These are phyloP conservation scores for Teleogryllus oceanicus DNA, from an alignment of 2,888 invertebrate species.

Conservation along the genomic window DNA sequence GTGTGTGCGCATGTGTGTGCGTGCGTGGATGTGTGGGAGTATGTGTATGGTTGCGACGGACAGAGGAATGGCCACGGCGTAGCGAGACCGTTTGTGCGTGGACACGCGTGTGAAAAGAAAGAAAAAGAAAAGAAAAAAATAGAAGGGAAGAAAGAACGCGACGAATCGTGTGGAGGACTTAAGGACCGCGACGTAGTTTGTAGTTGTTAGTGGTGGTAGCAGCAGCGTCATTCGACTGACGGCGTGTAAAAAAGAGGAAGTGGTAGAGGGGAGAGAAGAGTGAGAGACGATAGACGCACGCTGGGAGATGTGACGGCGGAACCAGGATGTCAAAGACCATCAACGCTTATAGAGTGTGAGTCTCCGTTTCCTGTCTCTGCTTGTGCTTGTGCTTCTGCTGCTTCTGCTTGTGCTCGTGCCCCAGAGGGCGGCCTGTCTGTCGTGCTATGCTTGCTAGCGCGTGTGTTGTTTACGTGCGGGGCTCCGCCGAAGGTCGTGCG, in stretches of 20 bases:
- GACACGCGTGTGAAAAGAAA: too few relatives aligned
- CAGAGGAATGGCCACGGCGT: neutral
- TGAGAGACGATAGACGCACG: neutral
- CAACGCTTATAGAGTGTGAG: slow-evolving; percentile 88
- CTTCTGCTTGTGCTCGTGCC: neutral
- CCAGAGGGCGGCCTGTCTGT: neutral
- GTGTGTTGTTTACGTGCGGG: too few relatives aligned
- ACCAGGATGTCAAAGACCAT: slow-evolving; percentile 76
- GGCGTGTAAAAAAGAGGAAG: too few relatives aligned
- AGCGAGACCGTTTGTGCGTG: neutral
- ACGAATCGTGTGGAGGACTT: too few relatives aligned
- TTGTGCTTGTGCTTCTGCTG: neutral
- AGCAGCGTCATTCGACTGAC: too few relatives aligned
- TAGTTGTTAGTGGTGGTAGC: too few relatives aligned
- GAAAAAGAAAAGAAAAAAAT: too few relatives aligned
- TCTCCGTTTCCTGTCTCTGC: slow-evolving; percentile 44
- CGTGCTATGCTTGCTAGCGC: neutral
- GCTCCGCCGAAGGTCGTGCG: too few relatives aligned
- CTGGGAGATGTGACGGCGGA: neutral
- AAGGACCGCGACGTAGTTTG: too few relatives aligned
- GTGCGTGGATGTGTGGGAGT: neutral
- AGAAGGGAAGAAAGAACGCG: too few relatives aligned
- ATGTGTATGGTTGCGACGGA: neutral
- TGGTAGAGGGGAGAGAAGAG: neutral
- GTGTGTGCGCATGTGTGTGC: neutral